These are phyloP conservation scores for Equus quagga DNA, from an alignment of 2,113 vertebrate species.

Conservation along the genomic window DNA sequence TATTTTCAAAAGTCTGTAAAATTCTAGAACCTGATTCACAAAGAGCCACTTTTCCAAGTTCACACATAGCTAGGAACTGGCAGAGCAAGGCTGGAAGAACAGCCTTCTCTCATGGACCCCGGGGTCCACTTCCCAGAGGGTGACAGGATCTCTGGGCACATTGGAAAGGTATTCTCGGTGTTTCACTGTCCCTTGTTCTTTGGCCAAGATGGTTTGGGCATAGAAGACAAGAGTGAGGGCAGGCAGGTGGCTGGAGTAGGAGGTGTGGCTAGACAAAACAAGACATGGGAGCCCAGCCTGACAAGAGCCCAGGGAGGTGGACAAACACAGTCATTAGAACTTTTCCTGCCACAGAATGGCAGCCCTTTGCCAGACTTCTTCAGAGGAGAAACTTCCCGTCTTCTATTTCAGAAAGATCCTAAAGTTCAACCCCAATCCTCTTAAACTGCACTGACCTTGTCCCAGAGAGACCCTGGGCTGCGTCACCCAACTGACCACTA, in stretches of 20 bases:
- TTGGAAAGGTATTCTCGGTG: not conserved
- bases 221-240: not conserved
- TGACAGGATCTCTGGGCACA: not conserved
- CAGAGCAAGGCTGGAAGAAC: not conserved
- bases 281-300: not conserved
- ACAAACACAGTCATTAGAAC: not conserved
- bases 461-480: not conserved
- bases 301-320: not conserved
- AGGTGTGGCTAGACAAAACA: not conserved
- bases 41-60: not conserved
- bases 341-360: not conserved
- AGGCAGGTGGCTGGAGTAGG: not conserved
- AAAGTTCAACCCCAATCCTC: not conserved
- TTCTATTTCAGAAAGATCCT: conserved; percentile 19
- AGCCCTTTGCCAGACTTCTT: not conserved
- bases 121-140: not conserved
- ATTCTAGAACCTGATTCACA: conserved; percentile 6
- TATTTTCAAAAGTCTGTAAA: conserved; percentile 13
- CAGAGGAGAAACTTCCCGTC: not conserved
- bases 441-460: not conserved
- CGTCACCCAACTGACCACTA: conserved; percentile 13
- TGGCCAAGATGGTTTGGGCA: not conserved
- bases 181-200: not conserved
- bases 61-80: not conserved
- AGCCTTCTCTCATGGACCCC: not conserved